Percentiles rank a stretch among this genome's conserved stretches.
Conservation (phyloP, 2,113 vertebrate species). For the Indicator maculatus region DNA sequence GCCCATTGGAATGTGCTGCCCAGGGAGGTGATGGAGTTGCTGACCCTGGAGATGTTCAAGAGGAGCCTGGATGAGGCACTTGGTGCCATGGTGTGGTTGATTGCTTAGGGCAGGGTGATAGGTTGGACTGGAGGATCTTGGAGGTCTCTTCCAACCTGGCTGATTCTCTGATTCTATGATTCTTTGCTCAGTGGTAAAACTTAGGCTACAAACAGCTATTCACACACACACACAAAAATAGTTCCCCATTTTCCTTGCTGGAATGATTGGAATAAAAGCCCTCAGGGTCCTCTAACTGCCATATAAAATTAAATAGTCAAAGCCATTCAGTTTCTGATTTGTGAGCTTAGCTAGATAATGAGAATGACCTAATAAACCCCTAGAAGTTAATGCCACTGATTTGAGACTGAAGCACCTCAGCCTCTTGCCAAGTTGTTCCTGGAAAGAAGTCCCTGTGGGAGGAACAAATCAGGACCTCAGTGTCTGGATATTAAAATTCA, state of each 20-base stretch:
- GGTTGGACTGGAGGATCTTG: too few relatives aligned
- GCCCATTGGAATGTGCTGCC: too few relatives aligned
- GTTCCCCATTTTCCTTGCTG: background rate
- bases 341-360: background rate
- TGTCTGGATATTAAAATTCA: background rate
- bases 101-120: too few relatives aligned
- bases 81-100: too few relatives aligned
- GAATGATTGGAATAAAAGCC: background rate
- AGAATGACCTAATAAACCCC: background rate
- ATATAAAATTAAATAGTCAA: background rate
- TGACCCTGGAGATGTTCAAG: too few relatives aligned
- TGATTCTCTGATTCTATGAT: too few relatives aligned
- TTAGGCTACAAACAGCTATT: background rate
- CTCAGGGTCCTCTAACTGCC: background rate
- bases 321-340: background rate
- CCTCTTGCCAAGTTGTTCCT: background rate
- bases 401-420: background rate
- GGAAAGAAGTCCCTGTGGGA: background rate
- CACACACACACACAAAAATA: background rate
- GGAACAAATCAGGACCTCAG: background rate
- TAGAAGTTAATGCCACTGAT: background rate
- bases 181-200: background rate
- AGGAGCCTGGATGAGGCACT: too few relatives aligned
- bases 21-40: too few relatives aligned
- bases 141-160: too few relatives aligned